Conservation (phyloP, 1,140 invertebrate genomes). For the Neoseiulus cucumeris region DNA sequence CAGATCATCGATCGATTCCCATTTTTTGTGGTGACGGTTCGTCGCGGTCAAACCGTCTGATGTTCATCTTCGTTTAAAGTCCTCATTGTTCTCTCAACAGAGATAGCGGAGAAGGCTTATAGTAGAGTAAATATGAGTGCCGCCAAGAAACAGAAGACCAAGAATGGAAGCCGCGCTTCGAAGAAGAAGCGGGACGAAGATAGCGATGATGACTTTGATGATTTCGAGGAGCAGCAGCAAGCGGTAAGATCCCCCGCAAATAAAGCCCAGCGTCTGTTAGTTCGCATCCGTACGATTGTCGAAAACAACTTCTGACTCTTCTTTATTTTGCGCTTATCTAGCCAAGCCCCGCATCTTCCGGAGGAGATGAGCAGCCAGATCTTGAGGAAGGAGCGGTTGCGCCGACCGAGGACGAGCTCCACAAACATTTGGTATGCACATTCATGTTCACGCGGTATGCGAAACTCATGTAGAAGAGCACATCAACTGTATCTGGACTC, state of each 20-base stretch:
- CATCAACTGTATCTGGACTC: no score
- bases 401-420: neutral
- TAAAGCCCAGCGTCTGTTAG: neutral
- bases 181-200: conserved; percentile 1
- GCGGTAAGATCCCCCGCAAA: neutral
- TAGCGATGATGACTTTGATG: neutral
- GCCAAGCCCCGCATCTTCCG: neutral
- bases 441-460: no score
- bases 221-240: neutral
- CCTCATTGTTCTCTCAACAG: no score
- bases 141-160: neutral
- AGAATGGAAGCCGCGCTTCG: neutral
- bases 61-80: no score
- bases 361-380: neutral
- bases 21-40: no score
- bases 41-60: no score
- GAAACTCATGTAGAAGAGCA: no score
- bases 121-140: neutral
- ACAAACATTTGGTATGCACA: neutral
- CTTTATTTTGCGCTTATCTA: neutral
- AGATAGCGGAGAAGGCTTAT: neutral
- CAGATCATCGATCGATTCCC: no score
- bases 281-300: neutral
- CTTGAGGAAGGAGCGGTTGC: conserved; percentile 1
- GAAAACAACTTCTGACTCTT: neutral